These are phyloP conservation scores for Chironex yamaguchii DNA, from an alignment of 30 jellyfish, hydroid and myxozoan genomes.

Conservation along the genomic window DNA sequence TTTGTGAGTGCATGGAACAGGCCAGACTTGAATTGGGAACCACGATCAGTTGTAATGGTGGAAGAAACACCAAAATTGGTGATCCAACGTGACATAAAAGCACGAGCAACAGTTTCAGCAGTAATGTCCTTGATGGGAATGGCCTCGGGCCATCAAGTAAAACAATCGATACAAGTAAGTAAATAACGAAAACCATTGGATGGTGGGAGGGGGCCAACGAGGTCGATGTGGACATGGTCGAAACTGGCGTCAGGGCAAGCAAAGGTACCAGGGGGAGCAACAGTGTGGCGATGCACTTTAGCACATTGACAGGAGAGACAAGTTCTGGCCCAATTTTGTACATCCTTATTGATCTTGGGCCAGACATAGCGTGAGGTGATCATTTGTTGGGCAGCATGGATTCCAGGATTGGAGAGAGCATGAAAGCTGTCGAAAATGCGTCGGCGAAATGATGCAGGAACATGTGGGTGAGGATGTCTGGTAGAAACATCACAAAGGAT, in stretches of 20 bases:
- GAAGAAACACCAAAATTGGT: constrained; percentile 53
- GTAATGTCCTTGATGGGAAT: constrained; percentile 31
- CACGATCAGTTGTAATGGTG: constrained; percentile 50
- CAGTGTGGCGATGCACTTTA: constrained; percentile 30
- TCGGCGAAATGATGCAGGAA: constrained; percentile 29
- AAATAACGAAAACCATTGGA: constrained; percentile 37
- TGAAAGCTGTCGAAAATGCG: constrained; percentile 21
- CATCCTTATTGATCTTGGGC: constrained; percentile 56
- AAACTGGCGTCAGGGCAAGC: constrained; percentile 31
- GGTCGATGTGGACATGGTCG: constrained; percentile 53
- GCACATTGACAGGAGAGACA: constrained; percentile 46
- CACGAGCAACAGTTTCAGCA: constrained; percentile 43
- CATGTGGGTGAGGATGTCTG: constrained; percentile 44
- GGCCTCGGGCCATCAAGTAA: constrained; percentile 76
- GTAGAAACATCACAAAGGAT: constrained; percentile 36
- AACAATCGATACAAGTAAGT: constrained; percentile 56
- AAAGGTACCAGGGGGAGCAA: constrained; percentile 39
- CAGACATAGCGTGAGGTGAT: constrained; percentile 40
- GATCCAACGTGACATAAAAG: constrained; percentile 42
- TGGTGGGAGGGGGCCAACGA: constrained; percentile 64
- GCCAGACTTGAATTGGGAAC: constrained; percentile 56
- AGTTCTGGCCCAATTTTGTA: constrained; percentile 47
- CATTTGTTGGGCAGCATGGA: constrained; percentile 26
- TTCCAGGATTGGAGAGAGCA: constrained; percentile 20
- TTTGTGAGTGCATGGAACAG: not conserved